These are phyloP conservation scores for Xiphias gladius DNA, from an alignment of 2,113 vertebrate species.

Conservation along the genomic window DNA sequence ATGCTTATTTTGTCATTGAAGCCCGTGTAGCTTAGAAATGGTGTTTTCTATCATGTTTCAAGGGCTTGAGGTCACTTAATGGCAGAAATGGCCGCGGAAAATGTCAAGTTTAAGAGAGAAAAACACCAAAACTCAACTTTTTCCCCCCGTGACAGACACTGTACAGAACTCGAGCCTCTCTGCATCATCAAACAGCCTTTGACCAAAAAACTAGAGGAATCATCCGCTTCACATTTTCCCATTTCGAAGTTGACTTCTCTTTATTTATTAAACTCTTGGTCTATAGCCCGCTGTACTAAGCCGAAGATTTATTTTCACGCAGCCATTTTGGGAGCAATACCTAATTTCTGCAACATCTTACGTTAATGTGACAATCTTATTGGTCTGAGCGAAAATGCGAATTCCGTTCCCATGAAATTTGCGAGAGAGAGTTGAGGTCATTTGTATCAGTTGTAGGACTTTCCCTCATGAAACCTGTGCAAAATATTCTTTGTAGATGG, in stretches of 20 bases:
- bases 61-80: constrained; percentile 41
- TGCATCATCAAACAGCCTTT: constrained; percentile 78
- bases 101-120: constrained; percentile 21
- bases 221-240: constrained; percentile 54
- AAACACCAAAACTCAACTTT: constrained; percentile 29
- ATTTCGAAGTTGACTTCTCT: constrained; percentile 22
- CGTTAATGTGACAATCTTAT: constrained; percentile 79
- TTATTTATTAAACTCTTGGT: constrained; percentile 5
- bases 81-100: constrained; percentile 18
- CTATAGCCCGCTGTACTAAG: constrained; percentile 14
- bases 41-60: constrained; percentile 28
- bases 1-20: constrained; percentile 9
- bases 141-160: not conserved
- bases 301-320: constrained; percentile 37
- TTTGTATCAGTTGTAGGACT: not conserved
- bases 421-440: not conserved
- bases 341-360: constrained; percentile 42
- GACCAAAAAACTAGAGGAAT: constrained; percentile 77
- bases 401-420: constrained; percentile 13
- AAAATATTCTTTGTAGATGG: constrained; percentile 33
- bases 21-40: constrained; percentile 36
- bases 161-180: constrained; percentile 56
- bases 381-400: constrained; percentile 51
- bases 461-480: constrained; percentile 15
- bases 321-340: constrained; percentile 49